phyloP scores from a whole-genome alignment of 2,888 invertebrate species.

The Epinotia brunnichana region DNA sequence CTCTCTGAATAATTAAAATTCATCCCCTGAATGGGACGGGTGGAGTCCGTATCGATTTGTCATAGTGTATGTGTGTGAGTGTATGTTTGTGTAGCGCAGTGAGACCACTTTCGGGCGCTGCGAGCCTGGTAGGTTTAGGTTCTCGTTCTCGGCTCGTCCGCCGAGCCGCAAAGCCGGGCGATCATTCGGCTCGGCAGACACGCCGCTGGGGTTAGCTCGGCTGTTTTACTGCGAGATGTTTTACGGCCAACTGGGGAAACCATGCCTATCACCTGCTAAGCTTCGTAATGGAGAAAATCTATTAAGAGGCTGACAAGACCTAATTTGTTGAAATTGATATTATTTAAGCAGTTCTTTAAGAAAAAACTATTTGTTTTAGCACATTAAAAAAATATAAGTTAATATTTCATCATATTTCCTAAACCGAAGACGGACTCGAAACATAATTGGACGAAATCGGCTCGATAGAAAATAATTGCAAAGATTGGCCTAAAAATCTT shows the following conservation, averaged over 20 bases:
- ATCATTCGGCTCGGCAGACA: conserved; percentile 62
- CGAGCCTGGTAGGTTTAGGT: conserved; percentile 57
- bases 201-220: conserved; percentile 56
- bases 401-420: too few species aligned
- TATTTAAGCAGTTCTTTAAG: too few species aligned
- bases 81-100: conserved; percentile 59
- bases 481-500: too few species aligned
- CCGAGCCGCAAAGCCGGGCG: conserved; percentile 72
- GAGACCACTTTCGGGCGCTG: conserved; percentile 67
- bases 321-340: too few species aligned
- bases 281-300: conserved; percentile 16
- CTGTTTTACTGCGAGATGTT: conserved; percentile 46
- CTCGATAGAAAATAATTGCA: too few species aligned
- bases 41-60: conserved; percentile 74
- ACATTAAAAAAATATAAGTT: too few species aligned
- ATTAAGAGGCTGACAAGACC: too few species aligned
- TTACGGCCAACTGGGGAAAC: conserved; percentile 44
- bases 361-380: too few species aligned
- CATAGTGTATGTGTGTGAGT: conserved; percentile 56
- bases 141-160: conserved; percentile 68
- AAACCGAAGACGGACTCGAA: too few species aligned
- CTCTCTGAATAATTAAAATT: conserved; percentile 84
- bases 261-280: conserved; percentile 23
- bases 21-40: conserved; percentile 73
- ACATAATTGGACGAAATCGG: too few species aligned